Conservation (phyloP, 2,888 invertebrate species). For the Polymixis lichenea region DNA sequence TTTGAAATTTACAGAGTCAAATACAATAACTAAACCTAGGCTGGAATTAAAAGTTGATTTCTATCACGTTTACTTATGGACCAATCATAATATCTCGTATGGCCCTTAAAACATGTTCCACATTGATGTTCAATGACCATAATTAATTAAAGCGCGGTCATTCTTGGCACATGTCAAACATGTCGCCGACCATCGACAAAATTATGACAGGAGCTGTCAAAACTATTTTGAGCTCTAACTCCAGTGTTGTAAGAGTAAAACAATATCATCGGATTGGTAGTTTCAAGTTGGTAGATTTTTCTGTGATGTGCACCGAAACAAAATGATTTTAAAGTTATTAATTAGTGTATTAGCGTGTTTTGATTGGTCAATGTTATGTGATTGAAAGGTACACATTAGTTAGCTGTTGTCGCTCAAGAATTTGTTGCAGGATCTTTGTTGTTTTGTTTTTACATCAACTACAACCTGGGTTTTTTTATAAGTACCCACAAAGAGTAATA, state of each 20-base stretch:
- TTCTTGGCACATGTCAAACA: constrained; percentile 84
- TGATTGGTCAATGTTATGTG: constrained; percentile 64
- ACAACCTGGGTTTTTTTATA: neutral
- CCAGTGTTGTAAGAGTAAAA: constrained; percentile 57
- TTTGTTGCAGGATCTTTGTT: constrained; percentile 22
- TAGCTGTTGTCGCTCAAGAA: constrained; percentile 31
- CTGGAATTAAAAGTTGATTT: neutral
- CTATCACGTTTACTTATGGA: neutral
- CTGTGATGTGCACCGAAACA: constrained; percentile 69
- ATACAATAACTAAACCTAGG: neutral
- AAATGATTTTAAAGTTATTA: constrained; percentile 69
- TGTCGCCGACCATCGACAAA: constrained; percentile 72
- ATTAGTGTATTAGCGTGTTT: constrained; percentile 70
- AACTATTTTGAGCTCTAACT: constrained; percentile 60
- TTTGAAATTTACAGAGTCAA: neutral
- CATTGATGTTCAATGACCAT: constrained; percentile 73
- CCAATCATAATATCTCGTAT: constrained; percentile 20
- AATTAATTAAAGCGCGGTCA: constrained; percentile 83
- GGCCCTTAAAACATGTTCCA: constrained; percentile 59
- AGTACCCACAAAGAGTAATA: neutral
- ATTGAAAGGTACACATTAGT: constrained; percentile 62
- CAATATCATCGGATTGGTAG: constrained; percentile 22
- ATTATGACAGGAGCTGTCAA: constrained; percentile 59
- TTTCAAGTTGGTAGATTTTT: constrained; percentile 42
- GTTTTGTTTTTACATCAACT: neutral